These are phyloP conservation scores for Chrysolina haemoptera DNA, from an alignment of 2,888 invertebrate species.

Conservation along the genomic window DNA sequence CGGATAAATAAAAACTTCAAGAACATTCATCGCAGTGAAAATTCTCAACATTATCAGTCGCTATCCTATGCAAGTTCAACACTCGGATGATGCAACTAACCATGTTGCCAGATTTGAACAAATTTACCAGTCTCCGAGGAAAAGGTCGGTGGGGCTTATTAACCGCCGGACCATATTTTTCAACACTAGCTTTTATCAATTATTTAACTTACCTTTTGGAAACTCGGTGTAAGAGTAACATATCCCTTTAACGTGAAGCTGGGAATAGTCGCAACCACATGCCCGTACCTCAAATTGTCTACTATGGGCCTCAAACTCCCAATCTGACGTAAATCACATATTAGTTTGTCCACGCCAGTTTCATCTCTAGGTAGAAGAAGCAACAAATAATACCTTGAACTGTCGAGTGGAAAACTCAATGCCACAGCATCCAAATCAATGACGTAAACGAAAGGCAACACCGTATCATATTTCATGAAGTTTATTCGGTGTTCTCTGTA, in stretches of 20 bases:
- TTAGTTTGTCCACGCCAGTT: conserved; percentile 75
- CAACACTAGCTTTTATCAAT: too few species aligned
- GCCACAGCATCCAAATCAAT: conserved; percentile 81
- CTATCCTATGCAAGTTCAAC: too few species aligned
- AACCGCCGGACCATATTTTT: too few species aligned
- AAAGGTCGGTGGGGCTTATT: too few species aligned
- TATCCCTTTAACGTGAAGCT: conserved; percentile 86
- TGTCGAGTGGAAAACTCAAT: conserved; percentile 85
- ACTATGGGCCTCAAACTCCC: conserved; percentile 78
- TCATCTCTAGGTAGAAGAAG: conserved; percentile 79
- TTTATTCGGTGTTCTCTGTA: conserved; percentile 73
- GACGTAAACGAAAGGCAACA: conserved; percentile 83
- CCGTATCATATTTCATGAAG: conserved; percentile 84
- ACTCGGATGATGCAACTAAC: too few species aligned
- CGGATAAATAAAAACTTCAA: too few species aligned
- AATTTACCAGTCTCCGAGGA: too few species aligned
- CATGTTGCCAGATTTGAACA: too few species aligned
- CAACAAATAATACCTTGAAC: conserved; percentile 83
- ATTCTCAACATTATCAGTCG: too few species aligned
- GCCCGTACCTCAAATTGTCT: conserved; percentile 78
- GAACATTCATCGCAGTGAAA: too few species aligned
- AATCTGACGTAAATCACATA: conserved; percentile 77
- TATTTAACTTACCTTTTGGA: conserved; percentile 81
- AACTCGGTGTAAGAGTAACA: conserved; percentile 83
- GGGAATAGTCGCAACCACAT: conserved; percentile 84